These are phyloP conservation scores for Phaethon lepturus DNA, from an alignment of 2,113 vertebrate species.

Conservation along the genomic window DNA sequence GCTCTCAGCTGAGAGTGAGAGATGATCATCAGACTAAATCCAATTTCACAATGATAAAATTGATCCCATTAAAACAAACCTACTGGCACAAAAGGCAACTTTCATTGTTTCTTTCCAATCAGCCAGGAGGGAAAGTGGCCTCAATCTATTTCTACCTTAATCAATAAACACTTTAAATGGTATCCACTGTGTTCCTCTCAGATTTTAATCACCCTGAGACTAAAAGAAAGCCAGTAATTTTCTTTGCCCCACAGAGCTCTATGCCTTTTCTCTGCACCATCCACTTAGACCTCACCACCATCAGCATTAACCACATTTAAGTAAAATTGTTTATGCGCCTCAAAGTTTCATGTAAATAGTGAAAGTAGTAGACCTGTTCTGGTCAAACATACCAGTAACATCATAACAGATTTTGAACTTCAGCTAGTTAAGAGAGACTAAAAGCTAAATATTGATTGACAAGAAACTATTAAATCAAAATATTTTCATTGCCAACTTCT, in stretches of 20 bases:
- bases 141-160: background rate
- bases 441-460: background rate
- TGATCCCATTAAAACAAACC: constrained; percentile 50
- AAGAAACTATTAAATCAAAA: background rate
- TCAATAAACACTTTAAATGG: background rate
- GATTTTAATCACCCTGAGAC: background rate
- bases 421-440: background rate
- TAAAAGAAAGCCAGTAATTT: background rate
- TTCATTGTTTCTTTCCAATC: background rate
- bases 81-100: background rate
- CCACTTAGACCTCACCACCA: background rate
- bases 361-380: background rate
- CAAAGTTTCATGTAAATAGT: background rate
- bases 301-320: background rate
- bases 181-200: background rate
- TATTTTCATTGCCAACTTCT: background rate
- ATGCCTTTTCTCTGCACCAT: background rate
- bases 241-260: background rate
- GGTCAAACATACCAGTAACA: background rate
- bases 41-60: constrained; percentile 28
- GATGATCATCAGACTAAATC: constrained; percentile 12
- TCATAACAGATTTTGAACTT: background rate
- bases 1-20: background rate
- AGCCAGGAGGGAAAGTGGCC: background rate
- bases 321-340: background rate